These are phyloP conservation scores for Mixornis gularis DNA, from an alignment of 2,113 vertebrate species.

Conservation along the genomic window DNA sequence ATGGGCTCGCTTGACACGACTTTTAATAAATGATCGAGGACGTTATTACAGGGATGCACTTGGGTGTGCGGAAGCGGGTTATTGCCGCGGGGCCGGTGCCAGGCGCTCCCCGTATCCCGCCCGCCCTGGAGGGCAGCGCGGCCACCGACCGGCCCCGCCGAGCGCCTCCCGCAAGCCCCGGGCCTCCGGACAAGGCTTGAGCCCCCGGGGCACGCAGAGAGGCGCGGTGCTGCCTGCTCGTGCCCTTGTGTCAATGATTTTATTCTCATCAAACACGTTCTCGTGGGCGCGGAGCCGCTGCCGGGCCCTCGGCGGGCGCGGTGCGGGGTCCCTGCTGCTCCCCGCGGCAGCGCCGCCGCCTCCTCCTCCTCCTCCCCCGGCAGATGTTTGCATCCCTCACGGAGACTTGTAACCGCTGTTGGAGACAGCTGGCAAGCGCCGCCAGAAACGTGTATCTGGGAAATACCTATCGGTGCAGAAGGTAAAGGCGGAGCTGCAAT, in stretches of 20 bases:
- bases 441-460: slow-evolving; percentile 4
- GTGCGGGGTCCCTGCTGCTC: neutral
- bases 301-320: neutral
- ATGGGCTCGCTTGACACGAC: slow-evolving; percentile 80
- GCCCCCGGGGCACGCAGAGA: neutral
- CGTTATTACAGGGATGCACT: slow-evolving; percentile 86
- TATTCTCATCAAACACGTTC: neutral
- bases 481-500: neutral
- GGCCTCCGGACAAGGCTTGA: neutral
- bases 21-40: slow-evolving; percentile 96
- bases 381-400: slow-evolving; percentile 73
- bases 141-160: neutral
- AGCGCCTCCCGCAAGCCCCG: neutral
- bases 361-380: slow-evolving; percentile 20
- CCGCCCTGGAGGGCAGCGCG: neutral
- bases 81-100: neutral
- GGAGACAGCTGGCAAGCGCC: slow-evolving; percentile 72
- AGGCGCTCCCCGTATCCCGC: neutral
- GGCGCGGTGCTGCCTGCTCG: neutral
- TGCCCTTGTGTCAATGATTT: neutral
- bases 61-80: slow-evolving; percentile 67
- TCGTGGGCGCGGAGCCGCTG: neutral
- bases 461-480: slow-evolving; percentile 40
- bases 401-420: slow-evolving; percentile 69
- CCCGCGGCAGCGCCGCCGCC: neutral